Conservation (phyloP, 1,140 invertebrate genomes). For the Pentalonia nigronervosa region DNA sequence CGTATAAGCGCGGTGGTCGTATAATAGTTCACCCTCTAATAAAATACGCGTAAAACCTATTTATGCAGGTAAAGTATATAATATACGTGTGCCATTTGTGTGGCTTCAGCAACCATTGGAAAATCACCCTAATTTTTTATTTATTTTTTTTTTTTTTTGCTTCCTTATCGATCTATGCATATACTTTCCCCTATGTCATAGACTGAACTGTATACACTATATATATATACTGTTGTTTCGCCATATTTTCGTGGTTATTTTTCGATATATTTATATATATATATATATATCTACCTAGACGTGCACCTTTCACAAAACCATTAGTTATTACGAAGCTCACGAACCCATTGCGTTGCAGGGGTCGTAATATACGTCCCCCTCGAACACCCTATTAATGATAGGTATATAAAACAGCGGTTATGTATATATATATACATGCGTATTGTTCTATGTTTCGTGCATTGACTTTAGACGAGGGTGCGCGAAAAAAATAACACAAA, state of each 20-base stretch:
- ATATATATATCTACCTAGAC: neutral
- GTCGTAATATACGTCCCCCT: constrained; percentile 34
- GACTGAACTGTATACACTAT: neutral
- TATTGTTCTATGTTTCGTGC: neutral
- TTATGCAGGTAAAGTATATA: constrained; percentile 34
- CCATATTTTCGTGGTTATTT: constrained; percentile 50
- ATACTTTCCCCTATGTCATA: constrained; percentile 4
- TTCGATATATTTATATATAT: neutral
- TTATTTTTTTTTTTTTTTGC: constrained; percentile 54
- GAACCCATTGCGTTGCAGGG: constrained; percentile 43
- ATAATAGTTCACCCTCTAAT: constrained; percentile 41
- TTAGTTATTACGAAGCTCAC: constrained; percentile 58
- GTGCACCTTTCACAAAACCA: constrained; percentile 53
- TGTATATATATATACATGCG: neutral
- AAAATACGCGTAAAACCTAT: constrained; percentile 53
- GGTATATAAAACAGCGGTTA: constrained; percentile 41
- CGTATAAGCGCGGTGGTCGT: neutral
- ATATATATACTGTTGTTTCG: constrained; percentile 26
- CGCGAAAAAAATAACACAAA: constrained; percentile 8
- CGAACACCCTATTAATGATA: constrained; percentile 49
- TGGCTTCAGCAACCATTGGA: constrained; percentile 44
- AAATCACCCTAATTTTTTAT: constrained; percentile 55
- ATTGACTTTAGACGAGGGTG: constrained; percentile 31
- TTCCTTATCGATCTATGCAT: constrained; percentile 31
- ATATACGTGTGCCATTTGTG: constrained; percentile 54